phyloP scores from a whole-genome alignment of 2,113 vertebrate species.

The Chauna torquata region DNA sequence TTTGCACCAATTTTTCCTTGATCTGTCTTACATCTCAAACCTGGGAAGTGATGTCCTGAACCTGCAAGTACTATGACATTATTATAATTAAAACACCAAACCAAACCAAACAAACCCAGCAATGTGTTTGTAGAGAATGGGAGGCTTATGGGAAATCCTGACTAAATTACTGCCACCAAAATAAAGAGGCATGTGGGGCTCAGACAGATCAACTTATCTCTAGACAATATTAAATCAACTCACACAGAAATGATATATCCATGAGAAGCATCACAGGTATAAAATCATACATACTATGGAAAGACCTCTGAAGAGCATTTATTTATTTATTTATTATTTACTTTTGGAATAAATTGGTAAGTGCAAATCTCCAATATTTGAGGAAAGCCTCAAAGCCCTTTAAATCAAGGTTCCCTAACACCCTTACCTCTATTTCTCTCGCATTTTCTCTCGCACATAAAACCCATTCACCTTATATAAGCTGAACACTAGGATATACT shows the following conservation, averaged over 20 bases:
- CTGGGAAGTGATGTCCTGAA: background rate
- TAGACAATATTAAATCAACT: conserved; percentile 12
- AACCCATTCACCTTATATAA: conserved; percentile 12
- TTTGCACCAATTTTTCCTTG: background rate
- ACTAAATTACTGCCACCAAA: conserved; percentile 36
- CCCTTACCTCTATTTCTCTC: background rate
- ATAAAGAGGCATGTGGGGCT: background rate
- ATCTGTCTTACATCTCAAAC: background rate
- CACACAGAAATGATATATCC: background rate
- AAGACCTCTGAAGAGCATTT: background rate
- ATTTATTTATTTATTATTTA: background rate
- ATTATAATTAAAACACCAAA: background rate
- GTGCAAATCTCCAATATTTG: background rate
- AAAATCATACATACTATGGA: background rate
- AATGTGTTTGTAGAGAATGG: background rate
- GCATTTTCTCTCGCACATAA: background rate
- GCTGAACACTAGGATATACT: conserved; percentile 2
- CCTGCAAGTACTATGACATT: background rate
- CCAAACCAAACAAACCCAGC: background rate
- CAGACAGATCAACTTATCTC: background rate
- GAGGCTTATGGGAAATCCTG: background rate
- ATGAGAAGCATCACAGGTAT: background rate
- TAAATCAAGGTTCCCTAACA: background rate
- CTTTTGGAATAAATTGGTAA: background rate
- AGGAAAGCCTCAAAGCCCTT: background rate